Conservation (phyloP, 2,797 vertebrate genomes). For the Sibirionetta formosa region DNA sequence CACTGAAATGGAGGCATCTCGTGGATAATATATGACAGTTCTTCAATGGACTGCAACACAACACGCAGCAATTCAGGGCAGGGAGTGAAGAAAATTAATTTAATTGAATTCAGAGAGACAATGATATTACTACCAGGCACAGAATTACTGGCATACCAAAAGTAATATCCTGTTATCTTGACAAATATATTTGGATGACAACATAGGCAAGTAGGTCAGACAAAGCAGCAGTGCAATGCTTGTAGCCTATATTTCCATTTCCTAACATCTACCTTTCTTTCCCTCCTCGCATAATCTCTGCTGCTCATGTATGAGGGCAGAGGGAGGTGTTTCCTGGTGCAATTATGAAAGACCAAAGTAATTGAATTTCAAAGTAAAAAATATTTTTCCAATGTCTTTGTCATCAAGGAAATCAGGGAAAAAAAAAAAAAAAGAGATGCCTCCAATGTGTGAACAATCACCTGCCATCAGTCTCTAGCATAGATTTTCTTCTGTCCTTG, state of each 20-base stretch:
- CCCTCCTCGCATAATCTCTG: not conserved
- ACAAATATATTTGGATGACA: constrained; percentile 16
- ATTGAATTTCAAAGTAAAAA: not conserved
- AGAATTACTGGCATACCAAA: not conserved
- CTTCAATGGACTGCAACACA: not conserved
- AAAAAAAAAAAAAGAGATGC: not conserved
- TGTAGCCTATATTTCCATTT: not conserved
- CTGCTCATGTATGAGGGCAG: not conserved
- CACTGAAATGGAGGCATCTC: not conserved
- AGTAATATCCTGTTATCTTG: constrained; percentile 14
- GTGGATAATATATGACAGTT: not conserved
- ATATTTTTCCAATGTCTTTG: not conserved
- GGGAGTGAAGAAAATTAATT: constrained; percentile 25
- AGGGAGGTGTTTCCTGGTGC: not conserved
- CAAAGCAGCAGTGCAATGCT: not conserved
- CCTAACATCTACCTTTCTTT: not conserved
- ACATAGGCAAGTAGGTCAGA: not conserved
- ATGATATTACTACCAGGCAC: constrained; percentile 7
- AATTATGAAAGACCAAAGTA: not conserved
- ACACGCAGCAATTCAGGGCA: not conserved
- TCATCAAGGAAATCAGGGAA: not conserved
- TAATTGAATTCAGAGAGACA: constrained; percentile 25
- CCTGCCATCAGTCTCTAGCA: constrained; percentile 80
- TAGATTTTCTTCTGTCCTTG: constrained; percentile 74
- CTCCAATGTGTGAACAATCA: not conserved